Conservation (phyloP, 1,140 invertebrate species). For the Ceratina australensis region DNA sequence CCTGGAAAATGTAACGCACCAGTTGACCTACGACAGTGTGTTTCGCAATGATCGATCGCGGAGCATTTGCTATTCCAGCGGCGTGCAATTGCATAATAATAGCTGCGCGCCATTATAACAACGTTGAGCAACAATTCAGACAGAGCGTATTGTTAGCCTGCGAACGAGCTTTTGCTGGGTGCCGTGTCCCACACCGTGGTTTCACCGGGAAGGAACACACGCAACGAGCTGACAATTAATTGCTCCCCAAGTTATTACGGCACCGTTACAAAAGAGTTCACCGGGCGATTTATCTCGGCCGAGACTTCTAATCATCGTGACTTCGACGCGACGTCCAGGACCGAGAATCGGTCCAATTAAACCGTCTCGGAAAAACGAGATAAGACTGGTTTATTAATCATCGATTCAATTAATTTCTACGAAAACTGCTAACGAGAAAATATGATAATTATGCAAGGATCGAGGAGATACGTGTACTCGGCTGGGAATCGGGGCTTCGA, state of each 20-base stretch:
- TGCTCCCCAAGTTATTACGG: conserved; percentile 5
- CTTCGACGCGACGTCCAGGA: not conserved
- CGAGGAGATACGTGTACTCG: not conserved
- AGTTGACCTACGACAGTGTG: conserved; percentile 13
- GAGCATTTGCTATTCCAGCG: conserved; percentile 53
- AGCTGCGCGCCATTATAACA: conserved; percentile 25
- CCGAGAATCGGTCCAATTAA: not conserved
- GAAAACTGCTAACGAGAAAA: too few species aligned
- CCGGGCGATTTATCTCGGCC: conserved; percentile 14
- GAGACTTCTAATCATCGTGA: not conserved
- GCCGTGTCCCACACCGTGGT: conserved; percentile 1
- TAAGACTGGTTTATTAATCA: not conserved
- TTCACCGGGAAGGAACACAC: not conserved
- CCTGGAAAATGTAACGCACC: conserved; percentile 16
- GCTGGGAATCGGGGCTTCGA: not conserved
- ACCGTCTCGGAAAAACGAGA: not conserved
- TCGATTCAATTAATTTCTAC: not conserved
- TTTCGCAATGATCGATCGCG: conserved; percentile 50
- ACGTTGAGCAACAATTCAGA: conserved; percentile 53
- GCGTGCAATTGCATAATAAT: conserved; percentile 60
- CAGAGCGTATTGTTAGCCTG: conserved; percentile 44
- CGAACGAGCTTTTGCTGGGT: conserved; percentile 26
- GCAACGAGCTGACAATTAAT: conserved; percentile 17
- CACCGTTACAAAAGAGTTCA: not conserved
- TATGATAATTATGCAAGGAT: not conserved